phyloP scores from a whole-genome alignment of 2,113 vertebrate species.

The Lycaon pictus region DNA sequence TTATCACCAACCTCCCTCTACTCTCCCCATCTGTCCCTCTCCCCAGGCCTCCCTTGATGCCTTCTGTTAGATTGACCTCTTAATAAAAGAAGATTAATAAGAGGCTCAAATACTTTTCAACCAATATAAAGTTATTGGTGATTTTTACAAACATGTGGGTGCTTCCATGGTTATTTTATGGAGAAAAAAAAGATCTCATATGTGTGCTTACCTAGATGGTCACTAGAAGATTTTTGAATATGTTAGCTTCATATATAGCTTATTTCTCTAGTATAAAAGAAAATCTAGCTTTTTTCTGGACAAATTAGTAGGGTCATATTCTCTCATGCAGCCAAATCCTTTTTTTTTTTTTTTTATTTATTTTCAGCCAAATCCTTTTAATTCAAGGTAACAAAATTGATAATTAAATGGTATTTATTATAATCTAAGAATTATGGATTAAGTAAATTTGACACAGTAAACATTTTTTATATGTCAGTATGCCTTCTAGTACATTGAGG shows the following conservation, averaged over 20 bases:
- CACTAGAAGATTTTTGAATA: not conserved
- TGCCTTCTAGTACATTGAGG: not conserved
- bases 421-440: not conserved
- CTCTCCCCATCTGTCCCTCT: not conserved
- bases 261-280: slow-evolving; percentile 22
- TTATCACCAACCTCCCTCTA: not conserved
- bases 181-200: not conserved
- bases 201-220: not conserved
- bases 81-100: slow-evolving; percentile 33
- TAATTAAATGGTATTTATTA: not conserved
- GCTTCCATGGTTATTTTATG: not conserved
- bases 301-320: not conserved
- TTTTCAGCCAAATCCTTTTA: not conserved
- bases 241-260: not conserved
- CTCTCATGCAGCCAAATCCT: not conserved
- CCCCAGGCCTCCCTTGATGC: not conserved
- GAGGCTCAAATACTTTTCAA: slow-evolving; percentile 1
- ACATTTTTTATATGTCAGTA: not conserved
- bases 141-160: not conserved
- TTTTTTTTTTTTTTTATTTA: not conserved
- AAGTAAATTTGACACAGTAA: slow-evolving; percentile 9
- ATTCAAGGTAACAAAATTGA: slow-evolving; percentile 47
- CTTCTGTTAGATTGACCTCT: not conserved
- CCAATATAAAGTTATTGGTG: not conserved
- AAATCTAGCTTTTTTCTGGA: not conserved